Evolutionary conservation across 2,113 vertebrate species (phyloP).

Genomic region (Caretta caretta): DNA sequence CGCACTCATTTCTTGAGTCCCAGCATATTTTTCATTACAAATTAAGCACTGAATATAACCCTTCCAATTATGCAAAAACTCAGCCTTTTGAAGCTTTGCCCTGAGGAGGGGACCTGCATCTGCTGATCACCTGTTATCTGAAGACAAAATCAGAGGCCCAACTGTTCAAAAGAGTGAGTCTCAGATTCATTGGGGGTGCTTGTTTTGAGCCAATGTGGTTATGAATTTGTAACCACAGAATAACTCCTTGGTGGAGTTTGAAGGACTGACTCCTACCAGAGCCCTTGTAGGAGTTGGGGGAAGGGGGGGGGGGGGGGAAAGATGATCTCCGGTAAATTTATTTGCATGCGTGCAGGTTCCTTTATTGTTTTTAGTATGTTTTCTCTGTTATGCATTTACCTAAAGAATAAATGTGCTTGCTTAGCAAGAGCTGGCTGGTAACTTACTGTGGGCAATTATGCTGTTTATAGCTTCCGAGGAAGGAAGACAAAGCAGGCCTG

Average conservation of each 20-base stretch:
- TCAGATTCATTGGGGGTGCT: neutral
- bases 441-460: neutral
- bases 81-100: neutral
- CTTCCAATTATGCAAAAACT: neutral
- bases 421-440: neutral
- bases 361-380: no score
- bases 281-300: no score
- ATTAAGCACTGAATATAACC: neutral
- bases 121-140: neutral
- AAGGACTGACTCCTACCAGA: neutral
- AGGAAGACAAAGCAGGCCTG: neutral
- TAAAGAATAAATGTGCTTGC: no score
- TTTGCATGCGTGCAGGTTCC: no score
- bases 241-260: neutral
- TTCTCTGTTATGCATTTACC: no score
- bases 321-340: no score
- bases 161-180: neutral
- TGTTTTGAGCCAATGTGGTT: neutral
- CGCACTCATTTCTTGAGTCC: no score
- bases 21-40: no score
- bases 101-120: neutral
- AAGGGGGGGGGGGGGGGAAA: rapidly evolving
- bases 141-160: neutral
- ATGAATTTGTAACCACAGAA: neutral
- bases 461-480: neutral